These are phyloP conservation scores for Drosophila meridiana DNA, from an alignment of 2,888 invertebrate species.

Conservation along the genomic window DNA sequence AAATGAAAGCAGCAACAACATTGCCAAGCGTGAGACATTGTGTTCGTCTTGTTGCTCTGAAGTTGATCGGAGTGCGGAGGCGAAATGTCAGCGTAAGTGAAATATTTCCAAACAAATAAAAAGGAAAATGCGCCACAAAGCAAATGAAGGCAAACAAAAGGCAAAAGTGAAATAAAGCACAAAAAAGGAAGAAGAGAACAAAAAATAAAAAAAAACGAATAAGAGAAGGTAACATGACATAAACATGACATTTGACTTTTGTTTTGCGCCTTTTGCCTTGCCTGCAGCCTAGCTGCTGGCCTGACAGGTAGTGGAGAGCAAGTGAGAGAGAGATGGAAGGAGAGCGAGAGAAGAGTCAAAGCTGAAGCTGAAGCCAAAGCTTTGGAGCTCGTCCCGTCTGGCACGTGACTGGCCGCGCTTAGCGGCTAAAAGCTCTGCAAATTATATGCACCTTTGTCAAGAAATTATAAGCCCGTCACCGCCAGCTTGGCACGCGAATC, in stretches of 20 bases:
- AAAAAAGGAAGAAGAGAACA: constrained; percentile 9
- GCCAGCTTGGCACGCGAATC: constrained; percentile 70
- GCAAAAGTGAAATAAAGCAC: constrained; percentile 60
- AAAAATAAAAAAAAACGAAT: constrained; percentile 20
- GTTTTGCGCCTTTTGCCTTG: constrained; percentile 41
- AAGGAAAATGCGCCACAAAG: constrained; percentile 44
- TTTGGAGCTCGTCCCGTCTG: constrained; percentile 12
- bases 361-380: constrained; percentile 3
- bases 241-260: constrained; percentile 81
- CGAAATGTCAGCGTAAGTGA: constrained; percentile 71
- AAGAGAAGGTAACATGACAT: constrained; percentile 74
- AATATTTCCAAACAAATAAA: constrained; percentile 77
- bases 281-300: constrained; percentile 14
- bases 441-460: constrained; percentile 79
- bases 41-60: constrained; percentile 8
- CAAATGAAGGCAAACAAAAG: constrained; percentile 56
- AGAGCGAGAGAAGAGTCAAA: neutral
- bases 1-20: neutral
- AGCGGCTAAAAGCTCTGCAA: constrained; percentile 58
- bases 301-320: constrained; percentile 29
- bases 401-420: constrained; percentile 70
- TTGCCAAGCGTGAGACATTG: neutral
- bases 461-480: constrained; percentile 75
- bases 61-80: constrained; percentile 55
- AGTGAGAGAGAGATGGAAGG: neutral